phyloP scores from a whole-genome alignment of 64 coral and sea anemone species.

The Stylophora pistillata region DNA sequence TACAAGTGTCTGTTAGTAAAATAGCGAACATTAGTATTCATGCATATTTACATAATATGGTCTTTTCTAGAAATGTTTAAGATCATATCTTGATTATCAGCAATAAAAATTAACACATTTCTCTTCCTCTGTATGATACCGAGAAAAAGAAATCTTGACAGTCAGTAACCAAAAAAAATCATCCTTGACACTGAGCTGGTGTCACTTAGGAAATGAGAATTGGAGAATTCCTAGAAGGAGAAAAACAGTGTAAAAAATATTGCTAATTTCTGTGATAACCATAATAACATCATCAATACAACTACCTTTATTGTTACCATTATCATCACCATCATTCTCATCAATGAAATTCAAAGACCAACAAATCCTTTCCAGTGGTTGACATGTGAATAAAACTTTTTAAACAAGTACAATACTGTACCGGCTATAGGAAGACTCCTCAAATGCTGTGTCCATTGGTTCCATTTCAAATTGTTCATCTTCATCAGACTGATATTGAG shows the following conservation, averaged over 20 bases:
- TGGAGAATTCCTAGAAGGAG: constrained; percentile 22
- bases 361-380: not conserved
- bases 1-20: too few relatives aligned
- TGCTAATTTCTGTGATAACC: too few relatives aligned
- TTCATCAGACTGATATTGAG: constrained; percentile 62
- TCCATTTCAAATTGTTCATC: constrained; percentile 91
- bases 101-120: too few relatives aligned
- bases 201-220: constrained; percentile 18
- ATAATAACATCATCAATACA: too few relatives aligned
- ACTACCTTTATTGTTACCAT: not conserved
- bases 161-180: not conserved
- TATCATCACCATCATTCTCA: not conserved
- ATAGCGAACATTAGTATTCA: too few relatives aligned
- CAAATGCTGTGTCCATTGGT: constrained; percentile 27
- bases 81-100: too few relatives aligned
- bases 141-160: too few relatives aligned
- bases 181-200: not conserved
- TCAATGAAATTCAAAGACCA: too few relatives aligned
- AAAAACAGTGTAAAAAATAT: not conserved
- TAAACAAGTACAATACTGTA: not conserved
- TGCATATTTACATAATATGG: too few relatives aligned
- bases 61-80: too few relatives aligned
- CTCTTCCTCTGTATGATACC: too few relatives aligned
- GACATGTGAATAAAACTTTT: not conserved
- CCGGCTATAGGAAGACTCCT: constrained; percentile 44